phyloP scores from a whole-genome alignment of 1,140 invertebrate species.

The Telenomus remus region DNA sequence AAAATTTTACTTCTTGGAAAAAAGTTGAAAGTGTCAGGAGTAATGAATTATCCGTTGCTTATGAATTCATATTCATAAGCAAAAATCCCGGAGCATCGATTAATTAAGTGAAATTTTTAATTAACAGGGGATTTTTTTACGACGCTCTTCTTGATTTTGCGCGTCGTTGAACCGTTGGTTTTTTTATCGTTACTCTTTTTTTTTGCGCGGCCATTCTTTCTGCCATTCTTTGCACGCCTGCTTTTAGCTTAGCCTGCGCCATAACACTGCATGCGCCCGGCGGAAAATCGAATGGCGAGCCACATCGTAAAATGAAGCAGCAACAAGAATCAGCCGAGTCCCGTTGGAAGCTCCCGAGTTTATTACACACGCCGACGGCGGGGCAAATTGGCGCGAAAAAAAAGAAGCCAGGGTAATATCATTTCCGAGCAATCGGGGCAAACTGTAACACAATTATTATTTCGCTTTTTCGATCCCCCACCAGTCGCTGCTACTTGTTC shows the following conservation, averaged over 20 bases:
- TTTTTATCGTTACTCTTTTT: constrained; percentile 9
- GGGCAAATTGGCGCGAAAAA: constrained; percentile 44
- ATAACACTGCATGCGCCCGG: constrained; percentile 51
- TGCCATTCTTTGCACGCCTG: constrained; percentile 49
- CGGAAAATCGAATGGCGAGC: constrained; percentile 58
- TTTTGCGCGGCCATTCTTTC: constrained; percentile 35
- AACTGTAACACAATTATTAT: constrained; percentile 52
- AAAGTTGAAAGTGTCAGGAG: too few species aligned
- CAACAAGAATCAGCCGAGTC: constrained; percentile 43
- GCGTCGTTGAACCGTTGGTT: constrained; percentile 36
- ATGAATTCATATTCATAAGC: too few species aligned
- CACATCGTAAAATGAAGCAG: constrained; percentile 54
- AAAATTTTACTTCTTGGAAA: too few species aligned
- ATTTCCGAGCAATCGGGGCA: constrained; percentile 50
- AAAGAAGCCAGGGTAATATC: constrained; percentile 29
- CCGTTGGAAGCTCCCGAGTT: constrained; percentile 46
- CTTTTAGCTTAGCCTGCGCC: constrained; percentile 40
- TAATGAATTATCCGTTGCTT: too few species aligned
- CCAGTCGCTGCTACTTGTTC: constrained; percentile 4
- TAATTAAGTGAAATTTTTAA: constrained; percentile 42
- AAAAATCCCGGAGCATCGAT: constrained; percentile 30
- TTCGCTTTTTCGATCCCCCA: constrained; percentile 18
- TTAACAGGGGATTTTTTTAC: constrained; percentile 38
- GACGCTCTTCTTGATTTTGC: constrained; percentile 53
- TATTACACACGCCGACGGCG: constrained; percentile 34